A percentile compares a stretch with the other conserved stretches of the same genome.
Evolutionary conservation across 1,140 invertebrate genomes (phyloP).

Genomic region (Micrasema longulum): DNA sequence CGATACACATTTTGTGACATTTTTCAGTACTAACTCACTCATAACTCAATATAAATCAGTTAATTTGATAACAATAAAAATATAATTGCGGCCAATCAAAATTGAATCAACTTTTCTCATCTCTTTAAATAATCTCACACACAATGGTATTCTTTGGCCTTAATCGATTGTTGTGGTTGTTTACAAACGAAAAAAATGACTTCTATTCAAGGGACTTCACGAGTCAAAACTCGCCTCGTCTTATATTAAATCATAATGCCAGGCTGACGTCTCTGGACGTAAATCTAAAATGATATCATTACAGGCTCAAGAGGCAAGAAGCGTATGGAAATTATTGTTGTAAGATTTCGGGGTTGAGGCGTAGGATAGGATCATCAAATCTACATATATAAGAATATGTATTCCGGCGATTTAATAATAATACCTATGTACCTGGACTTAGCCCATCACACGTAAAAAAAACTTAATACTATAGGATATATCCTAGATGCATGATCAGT

Average conservation of each 20-base stretch:
- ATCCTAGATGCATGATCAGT: too few relatives aligned
- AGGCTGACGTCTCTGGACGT: background rate
- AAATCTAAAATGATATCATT: conserved; percentile 23
- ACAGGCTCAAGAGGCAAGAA: background rate
- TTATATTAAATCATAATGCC: conserved; percentile 9
- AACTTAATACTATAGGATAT: too few relatives aligned
- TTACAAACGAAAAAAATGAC: background rate
- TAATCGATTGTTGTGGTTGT: background rate
- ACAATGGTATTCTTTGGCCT: background rate
- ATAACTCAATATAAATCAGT: too few relatives aligned
- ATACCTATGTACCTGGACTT: too few relatives aligned
- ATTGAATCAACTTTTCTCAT: background rate
- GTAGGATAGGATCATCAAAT: too few relatives aligned
- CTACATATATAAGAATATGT: too few relatives aligned
- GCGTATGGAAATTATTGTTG: background rate
- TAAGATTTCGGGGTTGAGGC: background rate
- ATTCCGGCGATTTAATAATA: too few relatives aligned
- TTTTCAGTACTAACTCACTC: too few relatives aligned
- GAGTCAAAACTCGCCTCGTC: conserved; percentile 1
- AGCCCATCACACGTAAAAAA: too few relatives aligned
- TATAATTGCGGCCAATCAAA: too few relatives aligned
- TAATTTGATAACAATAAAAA: too few relatives aligned
- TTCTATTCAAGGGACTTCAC: background rate
- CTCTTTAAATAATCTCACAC: background rate
- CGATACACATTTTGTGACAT: too few relatives aligned